phyloP scores from a whole-genome alignment of 2,797 vertebrate species.

The Tapirus indicus region DNA sequence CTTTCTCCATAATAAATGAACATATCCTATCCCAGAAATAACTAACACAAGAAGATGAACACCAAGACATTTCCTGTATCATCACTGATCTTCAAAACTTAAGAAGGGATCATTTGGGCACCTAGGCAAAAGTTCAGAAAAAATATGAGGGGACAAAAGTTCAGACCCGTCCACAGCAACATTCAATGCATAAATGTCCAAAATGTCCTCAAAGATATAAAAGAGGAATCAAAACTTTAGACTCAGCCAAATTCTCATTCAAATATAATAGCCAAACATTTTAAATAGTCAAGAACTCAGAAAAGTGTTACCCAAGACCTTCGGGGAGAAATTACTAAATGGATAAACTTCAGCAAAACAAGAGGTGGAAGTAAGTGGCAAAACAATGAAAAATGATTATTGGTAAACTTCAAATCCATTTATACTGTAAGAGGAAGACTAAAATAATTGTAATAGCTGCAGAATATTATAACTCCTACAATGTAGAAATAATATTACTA shows the following conservation, averaged over 20 bases:
- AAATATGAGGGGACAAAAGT: background rate
- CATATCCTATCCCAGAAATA: background rate
- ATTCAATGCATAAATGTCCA: background rate
- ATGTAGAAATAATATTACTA: background rate
- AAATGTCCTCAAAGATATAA: background rate
- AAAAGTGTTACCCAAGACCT: background rate
- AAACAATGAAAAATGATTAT: background rate
- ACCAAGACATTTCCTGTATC: background rate
- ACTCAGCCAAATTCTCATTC: background rate
- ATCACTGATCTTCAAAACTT: background rate
- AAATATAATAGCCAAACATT: background rate
- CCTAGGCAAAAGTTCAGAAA: background rate
- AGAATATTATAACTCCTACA: slow-evolving; percentile 3
- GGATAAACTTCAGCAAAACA: background rate
- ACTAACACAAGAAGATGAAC: background rate
- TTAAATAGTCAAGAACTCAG: background rate
- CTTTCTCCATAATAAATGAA: background rate
- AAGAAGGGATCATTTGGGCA: background rate
- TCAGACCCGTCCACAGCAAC: background rate
- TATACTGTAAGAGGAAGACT: background rate
- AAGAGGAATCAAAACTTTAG: background rate
- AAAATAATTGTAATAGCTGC: background rate
- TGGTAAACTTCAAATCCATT: background rate
- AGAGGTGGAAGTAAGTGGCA: background rate
- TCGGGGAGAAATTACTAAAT: background rate